These are phyloP conservation scores for Phortica magna DNA, from an alignment of 2,888 invertebrate genomes.

Conservation along the genomic window DNA sequence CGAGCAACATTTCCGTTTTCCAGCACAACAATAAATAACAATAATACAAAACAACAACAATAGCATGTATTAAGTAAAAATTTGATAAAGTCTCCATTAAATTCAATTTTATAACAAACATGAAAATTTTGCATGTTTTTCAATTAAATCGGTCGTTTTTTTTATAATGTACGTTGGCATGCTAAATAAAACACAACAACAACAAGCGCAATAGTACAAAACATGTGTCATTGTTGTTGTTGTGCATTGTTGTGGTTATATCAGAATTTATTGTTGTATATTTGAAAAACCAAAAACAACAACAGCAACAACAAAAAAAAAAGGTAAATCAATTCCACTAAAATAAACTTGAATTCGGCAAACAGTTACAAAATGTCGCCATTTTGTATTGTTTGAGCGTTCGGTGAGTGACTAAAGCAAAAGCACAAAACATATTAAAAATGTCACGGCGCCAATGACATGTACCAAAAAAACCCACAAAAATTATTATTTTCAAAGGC, in stretches of 20 bases:
- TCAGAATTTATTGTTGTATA: conserved; percentile 45
- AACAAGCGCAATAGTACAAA: conserved; percentile 45
- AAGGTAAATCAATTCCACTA: conserved; percentile 69
- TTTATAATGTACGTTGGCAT: conserved; percentile 30
- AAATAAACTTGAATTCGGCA: conserved; percentile 61
- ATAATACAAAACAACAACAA: conserved; percentile 38
- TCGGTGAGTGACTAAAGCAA: no score
- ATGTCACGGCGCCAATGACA: not conserved
- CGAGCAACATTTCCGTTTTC: conserved; percentile 52
- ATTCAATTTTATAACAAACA: conserved; percentile 9
- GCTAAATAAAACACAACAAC: conserved; percentile 41
- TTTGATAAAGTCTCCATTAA: conserved; percentile 38
- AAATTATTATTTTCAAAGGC: conserved; percentile 21
- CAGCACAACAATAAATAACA: conserved; percentile 38
- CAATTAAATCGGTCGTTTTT: conserved; percentile 63
- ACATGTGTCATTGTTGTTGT: conserved; percentile 24
- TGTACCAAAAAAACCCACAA: conserved; percentile 19
- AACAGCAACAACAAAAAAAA: no score
- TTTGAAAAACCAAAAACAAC: conserved; percentile 45
- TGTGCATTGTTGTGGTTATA: conserved; percentile 39
- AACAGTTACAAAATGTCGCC: conserved; percentile 12
- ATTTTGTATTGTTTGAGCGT: no score
- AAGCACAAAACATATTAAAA: no score
- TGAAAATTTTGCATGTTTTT: conserved; percentile 52
- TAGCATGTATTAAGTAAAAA: conserved; percentile 9